A percentile compares a stretch with the other conserved stretches of the same genome.
Conservation (phyloP, 2,888 invertebrate species). For the Chaetoderma sp. region DNA sequence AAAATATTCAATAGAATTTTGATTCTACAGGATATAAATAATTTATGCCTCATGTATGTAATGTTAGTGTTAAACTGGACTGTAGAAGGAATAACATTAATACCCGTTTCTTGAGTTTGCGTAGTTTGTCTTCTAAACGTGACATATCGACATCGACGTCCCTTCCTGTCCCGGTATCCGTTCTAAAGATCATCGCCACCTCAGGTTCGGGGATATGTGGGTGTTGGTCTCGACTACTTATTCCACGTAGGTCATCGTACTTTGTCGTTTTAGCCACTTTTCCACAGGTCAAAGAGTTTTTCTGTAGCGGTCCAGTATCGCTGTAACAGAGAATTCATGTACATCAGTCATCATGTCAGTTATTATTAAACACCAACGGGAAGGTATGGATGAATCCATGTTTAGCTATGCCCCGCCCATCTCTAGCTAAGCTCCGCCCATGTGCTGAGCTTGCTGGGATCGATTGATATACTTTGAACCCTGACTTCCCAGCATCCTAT, state of each 20-base stretch:
- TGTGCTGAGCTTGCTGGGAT: too few species aligned
- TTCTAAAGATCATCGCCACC: constrained; percentile 65
- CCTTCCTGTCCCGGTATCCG: constrained; percentile 42
- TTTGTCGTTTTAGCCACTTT: constrained; percentile 85
- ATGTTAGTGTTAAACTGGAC: too few species aligned
- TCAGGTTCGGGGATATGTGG: constrained; percentile 86
- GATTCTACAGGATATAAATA: too few species aligned
- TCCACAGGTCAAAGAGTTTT: constrained; percentile 76
- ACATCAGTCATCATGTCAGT: not conserved
- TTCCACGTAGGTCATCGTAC: constrained; percentile 88
- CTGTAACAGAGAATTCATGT: constrained; percentile 8
- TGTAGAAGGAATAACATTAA: not conserved
- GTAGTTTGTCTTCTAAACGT: constrained; percentile 60
- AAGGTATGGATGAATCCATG: too few species aligned
- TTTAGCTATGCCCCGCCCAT: too few species aligned
- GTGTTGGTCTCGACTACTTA: constrained; percentile 85
- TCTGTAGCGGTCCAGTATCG: too few species aligned
- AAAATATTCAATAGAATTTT: too few species aligned
- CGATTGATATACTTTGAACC: too few species aligned
- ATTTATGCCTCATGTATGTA: too few species aligned
- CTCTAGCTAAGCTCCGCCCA: too few species aligned
- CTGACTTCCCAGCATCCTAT: too few species aligned
- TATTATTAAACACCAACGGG: too few species aligned
- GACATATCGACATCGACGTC: constrained; percentile 66
- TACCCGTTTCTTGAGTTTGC: constrained; percentile 62